Percentiles rank a stretch among this genome's conserved stretches.
Conservation (phyloP, 1,140 invertebrate species). For the Psilanteris sp. region DNA sequence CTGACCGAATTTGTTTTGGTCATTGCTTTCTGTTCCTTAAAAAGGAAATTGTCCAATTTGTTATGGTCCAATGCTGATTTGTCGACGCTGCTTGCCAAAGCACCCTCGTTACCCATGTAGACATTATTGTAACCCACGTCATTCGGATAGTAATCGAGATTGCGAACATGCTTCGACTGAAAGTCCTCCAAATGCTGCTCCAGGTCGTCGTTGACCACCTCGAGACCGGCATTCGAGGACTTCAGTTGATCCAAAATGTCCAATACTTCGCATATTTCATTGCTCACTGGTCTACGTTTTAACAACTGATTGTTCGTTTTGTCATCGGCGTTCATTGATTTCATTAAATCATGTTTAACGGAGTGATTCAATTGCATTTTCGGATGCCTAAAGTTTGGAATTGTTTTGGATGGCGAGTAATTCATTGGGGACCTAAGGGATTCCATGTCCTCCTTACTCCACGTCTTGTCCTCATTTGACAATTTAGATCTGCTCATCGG, state of each 20-base stretch:
- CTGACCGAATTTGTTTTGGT: constrained; percentile 75
- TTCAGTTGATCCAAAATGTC: constrained; percentile 82
- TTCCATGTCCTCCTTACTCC: too few relatives aligned
- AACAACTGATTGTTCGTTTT: constrained; percentile 81
- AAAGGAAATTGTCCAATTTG: constrained; percentile 65
- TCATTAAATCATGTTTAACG: constrained; percentile 76
- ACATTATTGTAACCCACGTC: constrained; percentile 74
- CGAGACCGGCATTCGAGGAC: constrained; percentile 81
- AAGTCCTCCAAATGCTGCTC: constrained; percentile 85
- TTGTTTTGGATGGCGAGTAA: constrained; percentile 68
- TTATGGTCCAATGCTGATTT: too few relatives aligned
- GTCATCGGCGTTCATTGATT: constrained; percentile 81
- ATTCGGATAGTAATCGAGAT: constrained; percentile 74
- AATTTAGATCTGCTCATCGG: constrained; percentile 60
- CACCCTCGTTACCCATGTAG: constrained; percentile 72
- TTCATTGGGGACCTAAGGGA: constrained; percentile 64
- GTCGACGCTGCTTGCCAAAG: too few relatives aligned
- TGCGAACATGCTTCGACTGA: constrained; percentile 79
- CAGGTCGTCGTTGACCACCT: constrained; percentile 82
- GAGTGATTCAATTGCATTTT: constrained; percentile 65
- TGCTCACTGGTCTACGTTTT: constrained; percentile 86
- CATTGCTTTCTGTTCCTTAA: constrained; percentile 66
- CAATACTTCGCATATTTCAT: constrained; percentile 79
- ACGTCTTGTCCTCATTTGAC: too few relatives aligned
- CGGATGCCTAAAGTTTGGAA: constrained; percentile 63